A percentile compares a stretch with the other conserved stretches of the same genome.
Conservation (phyloP, 2,888 invertebrate genomes). For the Camptogramma bilineatum region DNA sequence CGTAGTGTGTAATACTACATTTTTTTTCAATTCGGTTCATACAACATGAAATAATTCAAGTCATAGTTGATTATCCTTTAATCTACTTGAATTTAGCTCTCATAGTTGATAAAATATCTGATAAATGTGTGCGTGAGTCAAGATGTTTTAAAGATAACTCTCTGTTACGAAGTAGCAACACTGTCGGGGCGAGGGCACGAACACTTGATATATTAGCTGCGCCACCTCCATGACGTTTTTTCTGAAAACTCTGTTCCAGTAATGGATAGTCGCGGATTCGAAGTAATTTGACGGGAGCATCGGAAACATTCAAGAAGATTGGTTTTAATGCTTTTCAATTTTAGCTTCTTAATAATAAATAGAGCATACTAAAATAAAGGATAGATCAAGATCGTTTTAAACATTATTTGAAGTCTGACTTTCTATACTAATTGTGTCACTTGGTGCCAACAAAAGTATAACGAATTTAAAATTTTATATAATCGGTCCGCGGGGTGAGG, state of each 20-base stretch:
- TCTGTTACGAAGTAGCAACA: constrained; percentile 10
- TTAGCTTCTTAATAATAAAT: neutral
- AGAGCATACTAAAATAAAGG: neutral
- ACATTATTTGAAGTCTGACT: too few species aligned
- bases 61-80: too few species aligned
- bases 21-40: too few species aligned
- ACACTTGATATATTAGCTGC: constrained; percentile 69
- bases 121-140: neutral
- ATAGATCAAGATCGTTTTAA: too few species aligned
- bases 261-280: constrained; percentile 27
- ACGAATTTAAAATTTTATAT: too few species aligned
- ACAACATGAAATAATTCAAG: too few species aligned
- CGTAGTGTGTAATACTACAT: too few species aligned
- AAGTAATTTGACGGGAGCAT: constrained; percentile 30
- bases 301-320: constrained; percentile 14
- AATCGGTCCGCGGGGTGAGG: too few species aligned
- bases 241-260: constrained; percentile 62
- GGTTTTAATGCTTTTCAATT: constrained; percentile 12
- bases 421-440: too few species aligned
- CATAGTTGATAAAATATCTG: too few species aligned
- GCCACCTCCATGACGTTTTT: constrained; percentile 75
- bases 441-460: too few species aligned
- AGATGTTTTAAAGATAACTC: neutral
- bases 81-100: too few species aligned
- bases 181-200: constrained; percentile 56